phyloP scores from a whole-genome alignment of 2,888 invertebrate genomes.

The Aethes cnicana region DNA sequence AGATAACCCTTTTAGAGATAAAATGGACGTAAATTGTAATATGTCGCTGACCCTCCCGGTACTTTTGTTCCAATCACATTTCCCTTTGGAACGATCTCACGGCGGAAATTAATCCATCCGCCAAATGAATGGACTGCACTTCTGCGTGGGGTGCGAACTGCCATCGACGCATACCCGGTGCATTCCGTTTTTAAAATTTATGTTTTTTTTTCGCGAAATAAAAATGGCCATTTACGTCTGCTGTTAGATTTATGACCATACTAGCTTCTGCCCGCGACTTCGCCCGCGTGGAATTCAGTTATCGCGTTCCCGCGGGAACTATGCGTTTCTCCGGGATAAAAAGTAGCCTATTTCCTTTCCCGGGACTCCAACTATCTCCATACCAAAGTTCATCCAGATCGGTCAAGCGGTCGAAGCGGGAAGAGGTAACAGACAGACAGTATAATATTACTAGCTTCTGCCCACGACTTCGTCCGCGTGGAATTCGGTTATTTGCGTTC shows the following conservation, averaged over 20 bases:
- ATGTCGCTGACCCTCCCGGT: constrained; percentile 53
- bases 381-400: too few relatives aligned
- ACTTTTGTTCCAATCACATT: constrained; percentile 78
- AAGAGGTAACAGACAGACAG: too few relatives aligned
- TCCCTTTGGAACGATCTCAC: constrained; percentile 77
- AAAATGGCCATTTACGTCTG: constrained; percentile 1
- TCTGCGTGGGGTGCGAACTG: constrained; percentile 61
- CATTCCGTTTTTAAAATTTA: constrained; percentile 46
- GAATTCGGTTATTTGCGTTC: too few relatives aligned
- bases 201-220: constrained; percentile 3
- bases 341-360: too few relatives aligned
- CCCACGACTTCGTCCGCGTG: too few relatives aligned
- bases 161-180: constrained; percentile 55
- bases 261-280: too few relatives aligned
- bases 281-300: too few relatives aligned
- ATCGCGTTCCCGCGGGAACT: too few relatives aligned
- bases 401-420: too few relatives aligned
- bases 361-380: too few relatives aligned
- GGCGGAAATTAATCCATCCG: constrained; percentile 80
- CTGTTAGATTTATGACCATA: constrained; percentile 17
- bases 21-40: constrained; percentile 67
- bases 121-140: constrained; percentile 79
- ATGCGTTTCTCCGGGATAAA: too few relatives aligned
- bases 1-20: constrained; percentile 49
- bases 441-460: too few relatives aligned